phyloP scores from a whole-genome alignment of 2,888 invertebrate genomes.

The Trachelus iudaicus region DNA sequence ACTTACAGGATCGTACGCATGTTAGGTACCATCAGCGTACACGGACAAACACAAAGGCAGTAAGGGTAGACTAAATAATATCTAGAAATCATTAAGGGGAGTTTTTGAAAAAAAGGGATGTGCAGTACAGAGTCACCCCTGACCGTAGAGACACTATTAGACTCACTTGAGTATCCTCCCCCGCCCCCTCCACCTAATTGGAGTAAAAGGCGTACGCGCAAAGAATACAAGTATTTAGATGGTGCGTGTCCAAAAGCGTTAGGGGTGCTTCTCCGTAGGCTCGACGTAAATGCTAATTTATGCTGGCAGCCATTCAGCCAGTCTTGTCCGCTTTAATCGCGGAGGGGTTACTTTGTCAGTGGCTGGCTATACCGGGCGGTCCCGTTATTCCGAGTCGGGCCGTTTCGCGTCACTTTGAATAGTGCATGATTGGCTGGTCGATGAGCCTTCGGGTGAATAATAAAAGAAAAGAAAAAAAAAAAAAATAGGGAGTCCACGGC shows the following conservation, averaged over 20 bases:
- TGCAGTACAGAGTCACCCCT: background rate
- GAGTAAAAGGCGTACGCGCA: background rate
- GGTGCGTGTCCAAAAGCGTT: background rate
- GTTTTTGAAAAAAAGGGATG: too few relatives aligned
- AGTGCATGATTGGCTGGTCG: slow-evolving; percentile 55
- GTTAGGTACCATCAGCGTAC: background rate
- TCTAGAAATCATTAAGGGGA: background rate
- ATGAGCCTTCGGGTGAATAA: slow-evolving; percentile 32
- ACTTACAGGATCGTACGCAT: background rate
- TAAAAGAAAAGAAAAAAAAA: slow-evolving; percentile 8
- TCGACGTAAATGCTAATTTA: background rate
- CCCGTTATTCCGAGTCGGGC: background rate
- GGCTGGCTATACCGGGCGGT: background rate
- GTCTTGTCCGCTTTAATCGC: background rate
- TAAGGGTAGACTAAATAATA: background rate
- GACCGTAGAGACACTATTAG: background rate
- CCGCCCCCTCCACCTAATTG: background rate
- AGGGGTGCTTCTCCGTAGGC: background rate
- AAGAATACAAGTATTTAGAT: background rate
- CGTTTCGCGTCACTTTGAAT: slow-evolving; percentile 48
- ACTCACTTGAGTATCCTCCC: background rate
- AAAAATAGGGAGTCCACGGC: background rate
- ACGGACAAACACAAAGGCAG: background rate
- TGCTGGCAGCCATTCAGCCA: background rate
- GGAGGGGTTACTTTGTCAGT: background rate